phyloP scores from a whole-genome alignment of 2,888 invertebrate genomes.

The Neria commutata region DNA sequence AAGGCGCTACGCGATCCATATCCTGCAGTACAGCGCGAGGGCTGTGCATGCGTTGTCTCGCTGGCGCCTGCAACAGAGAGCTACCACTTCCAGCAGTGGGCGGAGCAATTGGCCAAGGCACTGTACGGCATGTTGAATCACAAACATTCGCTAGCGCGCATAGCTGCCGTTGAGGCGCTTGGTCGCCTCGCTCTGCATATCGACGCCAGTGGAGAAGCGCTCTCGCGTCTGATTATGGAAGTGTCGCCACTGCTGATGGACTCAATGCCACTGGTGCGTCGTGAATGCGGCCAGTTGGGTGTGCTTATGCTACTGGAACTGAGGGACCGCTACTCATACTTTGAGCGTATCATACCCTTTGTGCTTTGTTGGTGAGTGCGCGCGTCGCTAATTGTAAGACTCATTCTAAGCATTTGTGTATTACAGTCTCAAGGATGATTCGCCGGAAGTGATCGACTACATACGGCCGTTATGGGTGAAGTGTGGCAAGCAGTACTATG shows the following conservation, averaged over 20 bases:
- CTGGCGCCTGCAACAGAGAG: slow-evolving; percentile 64
- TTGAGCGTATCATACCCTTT: slow-evolving; percentile 83
- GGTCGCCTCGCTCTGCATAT: slow-evolving; percentile 67
- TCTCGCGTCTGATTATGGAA: slow-evolving; percentile 77
- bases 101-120: slow-evolving; percentile 76
- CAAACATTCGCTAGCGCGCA: slow-evolving; percentile 82
- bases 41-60: slow-evolving; percentile 73
- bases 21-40: slow-evolving; percentile 80
- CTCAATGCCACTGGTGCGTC: slow-evolving; percentile 77
- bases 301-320: slow-evolving; percentile 79
- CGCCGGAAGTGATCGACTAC: slow-evolving; percentile 71
- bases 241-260: slow-evolving; percentile 89
- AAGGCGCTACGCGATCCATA: slow-evolving; percentile 78
- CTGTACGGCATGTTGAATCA: slow-evolving; percentile 76
- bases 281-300: slow-evolving; percentile 77
- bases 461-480: slow-evolving; percentile 72
- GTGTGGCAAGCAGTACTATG: slow-evolving; percentile 78
- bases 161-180: slow-evolving; percentile 75
- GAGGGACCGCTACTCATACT: slow-evolving; percentile 87
- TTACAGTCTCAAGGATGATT: slow-evolving; percentile 77
- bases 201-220: slow-evolving; percentile 71
- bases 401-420: slow-evolving; percentile 4
- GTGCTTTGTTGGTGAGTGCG: slow-evolving; percentile 75
- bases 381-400: background rate
- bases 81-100: slow-evolving; percentile 75